Evolutionary conservation across 2,797 vertebrate species (phyloP).

Genomic region (Diplodus puntazzo): DNA sequence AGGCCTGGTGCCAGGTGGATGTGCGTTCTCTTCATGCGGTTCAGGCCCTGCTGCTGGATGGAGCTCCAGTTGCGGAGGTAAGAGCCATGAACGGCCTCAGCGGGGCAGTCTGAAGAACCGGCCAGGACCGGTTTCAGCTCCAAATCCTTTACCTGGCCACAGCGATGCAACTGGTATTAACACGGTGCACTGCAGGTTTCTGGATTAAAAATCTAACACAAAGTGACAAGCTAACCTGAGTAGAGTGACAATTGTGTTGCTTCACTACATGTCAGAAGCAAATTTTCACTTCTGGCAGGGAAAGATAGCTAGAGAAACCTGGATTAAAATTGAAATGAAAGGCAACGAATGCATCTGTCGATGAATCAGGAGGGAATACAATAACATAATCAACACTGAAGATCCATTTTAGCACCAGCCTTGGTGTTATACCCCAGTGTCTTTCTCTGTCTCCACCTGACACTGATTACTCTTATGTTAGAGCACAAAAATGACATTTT

Average conservation of each 20-base stretch:
- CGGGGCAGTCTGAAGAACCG: conserved; percentile 83
- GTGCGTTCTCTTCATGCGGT: conserved; percentile 87
- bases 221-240: not conserved
- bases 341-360: not conserved
- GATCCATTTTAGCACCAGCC: not conserved
- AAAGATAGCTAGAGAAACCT: not conserved
- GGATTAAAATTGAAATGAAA: not conserved
- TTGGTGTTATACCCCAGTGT: not conserved
- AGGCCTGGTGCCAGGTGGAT: conserved; percentile 90
- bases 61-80: conserved; percentile 88
- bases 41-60: conserved; percentile 88
- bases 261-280: not conserved
- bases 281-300: not conserved
- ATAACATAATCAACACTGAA: conserved; percentile 4
- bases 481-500: not conserved
- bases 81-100: conserved; percentile 89
- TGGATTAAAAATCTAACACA: not conserved
- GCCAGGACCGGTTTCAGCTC: conserved; percentile 84
- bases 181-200: not conserved
- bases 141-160: conserved; percentile 85
- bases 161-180: conserved; percentile 10
- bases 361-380: not conserved
- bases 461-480: conserved; percentile 16
- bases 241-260: not conserved
- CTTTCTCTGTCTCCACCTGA: conserved; percentile 3